Evolutionary conservation across 2,113 vertebrate species (phyloP).

Genomic region (Periophthalmodon schlosseri): DNA sequence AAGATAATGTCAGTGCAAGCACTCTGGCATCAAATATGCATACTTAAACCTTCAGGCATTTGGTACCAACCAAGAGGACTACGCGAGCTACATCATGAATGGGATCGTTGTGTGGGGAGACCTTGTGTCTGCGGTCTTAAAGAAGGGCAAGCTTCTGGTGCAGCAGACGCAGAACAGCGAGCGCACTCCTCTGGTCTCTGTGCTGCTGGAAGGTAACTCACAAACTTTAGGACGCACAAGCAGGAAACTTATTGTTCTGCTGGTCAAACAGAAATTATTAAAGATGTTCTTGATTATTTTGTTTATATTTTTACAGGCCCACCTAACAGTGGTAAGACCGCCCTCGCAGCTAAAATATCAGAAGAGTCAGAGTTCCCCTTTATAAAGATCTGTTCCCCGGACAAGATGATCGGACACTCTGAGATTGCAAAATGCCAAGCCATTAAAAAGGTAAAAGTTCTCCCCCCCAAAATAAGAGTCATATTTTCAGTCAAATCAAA

Average conservation of each 20-base stretch:
- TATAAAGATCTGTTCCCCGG: conserved; percentile 98
- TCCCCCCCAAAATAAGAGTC: too few relatives aligned
- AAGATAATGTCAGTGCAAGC: not conserved
- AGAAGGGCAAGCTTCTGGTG: conserved; percentile 92
- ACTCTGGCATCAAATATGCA: not conserved
- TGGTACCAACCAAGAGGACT: conserved; percentile 96
- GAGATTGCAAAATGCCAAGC: conserved; percentile 98
- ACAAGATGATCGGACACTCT: conserved; percentile 97
- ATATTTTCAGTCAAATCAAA: not conserved
- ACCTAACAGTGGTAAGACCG: conserved; percentile 94
- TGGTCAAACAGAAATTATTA: not conserved
- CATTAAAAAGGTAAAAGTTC: conserved; percentile 89
- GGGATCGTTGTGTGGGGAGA: conserved; percentile 95
- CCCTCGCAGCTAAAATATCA: conserved; percentile 91
- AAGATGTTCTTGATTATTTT: not conserved
- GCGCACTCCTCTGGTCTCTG: conserved; percentile 92
- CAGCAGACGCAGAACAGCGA: conserved; percentile 97
- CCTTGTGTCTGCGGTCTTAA: conserved; percentile 86
- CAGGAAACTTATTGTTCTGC: not conserved
- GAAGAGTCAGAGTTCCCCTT: conserved; percentile 98
- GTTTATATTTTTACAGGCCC: conserved; percentile 78
- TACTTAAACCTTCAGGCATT: conserved; percentile 81
- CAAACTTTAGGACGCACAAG: not conserved
- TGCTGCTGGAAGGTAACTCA: conserved; percentile 88
- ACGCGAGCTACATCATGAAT: conserved; percentile 96